Evolutionary conservation across 2,888 invertebrate species (phyloP), one percentile per base, ranked within the genome.

Genomic region (Scaptomyza tumidula): DNA sequence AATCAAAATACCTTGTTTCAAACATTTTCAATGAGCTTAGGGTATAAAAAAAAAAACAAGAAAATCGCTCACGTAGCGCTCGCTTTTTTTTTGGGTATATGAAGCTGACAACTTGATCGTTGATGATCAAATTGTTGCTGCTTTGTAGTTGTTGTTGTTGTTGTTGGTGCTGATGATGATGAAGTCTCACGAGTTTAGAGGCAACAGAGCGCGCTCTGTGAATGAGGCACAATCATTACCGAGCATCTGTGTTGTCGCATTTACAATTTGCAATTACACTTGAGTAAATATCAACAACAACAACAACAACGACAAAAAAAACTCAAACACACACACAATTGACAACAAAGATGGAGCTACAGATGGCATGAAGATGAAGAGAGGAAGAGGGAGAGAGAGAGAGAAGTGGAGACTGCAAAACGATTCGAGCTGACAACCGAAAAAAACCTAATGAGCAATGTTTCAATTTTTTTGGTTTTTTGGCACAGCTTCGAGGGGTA

Each of bases 241-340:
- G 85, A 79, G 87, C 81, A 82, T 82, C 81, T 82, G 81, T 82
- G 87, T 87, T 83, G 88, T 88, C 88, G 85, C 83, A 80, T 88
- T 88, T 88, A 88, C 89, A 88, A 90, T 89, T 86, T 80, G 90
- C 86, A 88, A 88, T 88, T 88, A 86, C 88, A 88, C 88, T 86
- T 90, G 88, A 82, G 78, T 82, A 87, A 87, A 87, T 82, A 86
- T 81, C 82, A 89, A 87, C 84, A 62, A 37, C 62, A 56, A 46
- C 59, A 60, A 29, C 56, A 64, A n/a, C 49, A 56, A 29, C 45
- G 46, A 48, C 61, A 48, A 13, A 56, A 50, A 43, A 44, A 44
- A 63, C 58, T 44, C 27, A 39, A 50, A 44, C 44, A 53, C 60
- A 62, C 35, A 46, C 57, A 70, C 68, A 71, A 58, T 19, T 71